Percentiles rank a stretch among this genome's conserved stretches.
phyloP scores from a whole-genome alignment of 1,140 invertebrate species.

The Drosophila simulans region DNA sequence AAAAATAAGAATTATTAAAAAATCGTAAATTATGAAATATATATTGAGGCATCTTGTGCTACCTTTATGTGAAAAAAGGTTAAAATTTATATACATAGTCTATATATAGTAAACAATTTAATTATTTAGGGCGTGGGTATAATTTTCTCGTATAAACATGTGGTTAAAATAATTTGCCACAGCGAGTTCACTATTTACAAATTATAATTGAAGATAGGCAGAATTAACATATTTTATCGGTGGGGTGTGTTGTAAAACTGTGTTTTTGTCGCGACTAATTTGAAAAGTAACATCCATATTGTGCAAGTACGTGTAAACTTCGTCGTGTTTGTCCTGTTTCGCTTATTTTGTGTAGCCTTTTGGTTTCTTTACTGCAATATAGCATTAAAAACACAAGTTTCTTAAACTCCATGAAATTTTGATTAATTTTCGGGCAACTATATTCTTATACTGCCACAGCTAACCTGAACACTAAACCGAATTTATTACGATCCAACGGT shows the following conservation, averaged over 20 bases:
- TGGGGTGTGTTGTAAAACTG: background rate
- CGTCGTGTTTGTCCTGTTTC: conserved; percentile 15
- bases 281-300: background rate
- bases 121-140: conserved; percentile 4
- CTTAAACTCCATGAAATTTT: background rate
- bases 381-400: background rate
- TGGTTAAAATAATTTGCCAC: background rate
- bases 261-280: conserved; percentile 3
- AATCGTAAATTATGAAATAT: conserved; percentile 11
- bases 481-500: conserved; percentile 58
- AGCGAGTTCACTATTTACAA: conserved; percentile 13
- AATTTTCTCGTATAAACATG: conserved; percentile 7
- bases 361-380: conserved; percentile 8
- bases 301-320: conserved; percentile 34
- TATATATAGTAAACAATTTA: conserved; percentile 16
- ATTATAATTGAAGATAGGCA: conserved; percentile 2
- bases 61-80: conserved; percentile 28
- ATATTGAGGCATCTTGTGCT: conserved; percentile 39
- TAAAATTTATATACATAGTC: conserved; percentile 54
- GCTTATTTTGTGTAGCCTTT: conserved; percentile 3
- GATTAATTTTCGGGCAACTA: conserved; percentile 1
- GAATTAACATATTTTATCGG: background rate
- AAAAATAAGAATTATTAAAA: conserved; percentile 3
- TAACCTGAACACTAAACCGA: conserved; percentile 68
- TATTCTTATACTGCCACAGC: conserved; percentile 30